These are phyloP conservation scores for Leucophenga maculata DNA, from an alignment of 2,888 invertebrate genomes.

Conservation along the genomic window DNA sequence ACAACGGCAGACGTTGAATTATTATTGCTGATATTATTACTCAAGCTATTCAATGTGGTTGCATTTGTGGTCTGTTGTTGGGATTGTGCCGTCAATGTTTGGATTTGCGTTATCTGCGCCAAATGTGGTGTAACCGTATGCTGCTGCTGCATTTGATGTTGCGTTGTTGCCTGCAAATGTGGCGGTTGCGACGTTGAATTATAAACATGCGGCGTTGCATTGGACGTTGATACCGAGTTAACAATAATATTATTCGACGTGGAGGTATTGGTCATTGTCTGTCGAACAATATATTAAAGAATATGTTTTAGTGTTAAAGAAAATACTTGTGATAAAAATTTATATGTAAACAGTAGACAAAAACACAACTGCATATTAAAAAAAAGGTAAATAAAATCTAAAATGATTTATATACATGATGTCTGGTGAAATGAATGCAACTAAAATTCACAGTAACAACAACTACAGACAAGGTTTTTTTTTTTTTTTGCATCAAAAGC, in stretches of 20 bases:
- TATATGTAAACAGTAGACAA: neutral
- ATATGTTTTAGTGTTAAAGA: slow-evolving; percentile 19
- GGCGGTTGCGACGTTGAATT: slow-evolving; percentile 59
- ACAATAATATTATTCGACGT: slow-evolving; percentile 70
- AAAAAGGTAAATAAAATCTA: too few species aligned
- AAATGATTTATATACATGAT: too few species aligned
- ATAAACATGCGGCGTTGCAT: slow-evolving; percentile 64
- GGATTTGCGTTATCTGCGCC: slow-evolving; percentile 70
- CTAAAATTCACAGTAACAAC: neutral
- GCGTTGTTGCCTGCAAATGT: slow-evolving; percentile 48
- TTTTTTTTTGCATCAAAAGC: neutral
- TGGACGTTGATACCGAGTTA: slow-evolving; percentile 70
- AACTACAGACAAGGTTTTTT: neutral
- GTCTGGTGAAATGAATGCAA: neutral
- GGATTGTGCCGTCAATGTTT: slow-evolving; percentile 60
- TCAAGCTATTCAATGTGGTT: slow-evolving; percentile 34
- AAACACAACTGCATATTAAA: neutral
- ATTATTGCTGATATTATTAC: slow-evolving; percentile 33
- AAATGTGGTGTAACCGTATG: slow-evolving; percentile 64
- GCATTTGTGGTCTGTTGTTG: slow-evolving; percentile 42
- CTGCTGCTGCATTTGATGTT: slow-evolving; percentile 55
- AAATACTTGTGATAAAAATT: too few species aligned
- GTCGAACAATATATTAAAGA: neutral
- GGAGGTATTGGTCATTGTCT: slow-evolving; percentile 66
- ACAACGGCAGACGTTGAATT: slow-evolving; percentile 42